Percentiles rank a stretch among this genome's conserved stretches.
These are phyloP conservation scores for Anguilla rostrata DNA, from an alignment of 2,113 vertebrate species.

Conservation along the genomic window DNA sequence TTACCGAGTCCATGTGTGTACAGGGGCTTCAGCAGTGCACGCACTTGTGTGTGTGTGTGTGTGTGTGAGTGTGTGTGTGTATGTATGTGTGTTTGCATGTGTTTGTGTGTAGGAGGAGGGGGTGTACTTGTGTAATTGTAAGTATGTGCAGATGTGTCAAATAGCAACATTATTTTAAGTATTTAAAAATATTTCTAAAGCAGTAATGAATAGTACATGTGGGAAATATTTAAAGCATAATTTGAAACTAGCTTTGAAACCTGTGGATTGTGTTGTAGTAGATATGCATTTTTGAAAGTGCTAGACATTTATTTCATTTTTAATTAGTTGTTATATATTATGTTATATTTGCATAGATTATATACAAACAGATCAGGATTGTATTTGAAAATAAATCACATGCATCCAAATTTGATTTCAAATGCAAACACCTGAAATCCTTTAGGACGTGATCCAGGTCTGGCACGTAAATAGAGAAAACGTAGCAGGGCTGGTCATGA, in stretches of 20 bases:
- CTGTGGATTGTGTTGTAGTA: background rate
- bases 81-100: slow-evolving; percentile 11
- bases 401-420: background rate
- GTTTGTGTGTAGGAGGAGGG: slow-evolving; percentile 7
- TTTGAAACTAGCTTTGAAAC: background rate
- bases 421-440: background rate
- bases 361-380: background rate
- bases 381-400: too few species aligned
- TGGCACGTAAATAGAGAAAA: background rate
- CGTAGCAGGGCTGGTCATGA: too few species aligned
- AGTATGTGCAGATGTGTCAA: background rate
- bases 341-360: too few species aligned
- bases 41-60: slow-evolving; percentile 14
- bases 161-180: too few species aligned
- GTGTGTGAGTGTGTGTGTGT: slow-evolving; percentile 16
- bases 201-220: too few species aligned
- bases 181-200: too few species aligned
- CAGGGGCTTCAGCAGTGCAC: background rate
- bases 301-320: background rate
- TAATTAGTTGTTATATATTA: background rate
- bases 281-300: background rate
- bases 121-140: background rate
- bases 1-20: slow-evolving; percentile 15
- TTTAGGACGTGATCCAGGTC: background rate
- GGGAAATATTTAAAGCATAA: too few species aligned